Percentiles rank a stretch among this genome's conserved stretches.
Evolutionary conservation across 2,113 vertebrate genomes (phyloP).

Genomic region (Martes martes): DNA sequence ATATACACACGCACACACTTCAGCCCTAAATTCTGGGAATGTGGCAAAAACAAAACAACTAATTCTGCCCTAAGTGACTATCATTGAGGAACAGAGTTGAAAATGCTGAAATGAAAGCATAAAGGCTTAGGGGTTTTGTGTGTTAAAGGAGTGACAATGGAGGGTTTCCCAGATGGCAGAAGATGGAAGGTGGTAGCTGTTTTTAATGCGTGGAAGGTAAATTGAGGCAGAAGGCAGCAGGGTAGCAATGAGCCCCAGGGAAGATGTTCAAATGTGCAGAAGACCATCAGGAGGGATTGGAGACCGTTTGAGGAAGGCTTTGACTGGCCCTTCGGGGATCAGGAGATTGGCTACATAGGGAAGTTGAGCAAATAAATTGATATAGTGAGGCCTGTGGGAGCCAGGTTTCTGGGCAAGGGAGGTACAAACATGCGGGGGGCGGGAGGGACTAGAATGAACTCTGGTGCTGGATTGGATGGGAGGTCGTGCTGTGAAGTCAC

Average conservation of each 20-base stretch:
- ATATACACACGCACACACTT: background rate
- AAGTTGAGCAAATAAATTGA: background rate
- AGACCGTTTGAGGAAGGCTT: background rate
- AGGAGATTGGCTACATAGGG: background rate
- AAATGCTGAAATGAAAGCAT: background rate
- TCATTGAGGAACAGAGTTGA: background rate
- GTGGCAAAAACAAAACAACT: background rate
- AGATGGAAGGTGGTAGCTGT: background rate
- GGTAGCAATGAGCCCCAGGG: background rate
- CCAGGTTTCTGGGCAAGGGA: background rate
- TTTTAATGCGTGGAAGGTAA: background rate
- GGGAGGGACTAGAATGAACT: too few species aligned
- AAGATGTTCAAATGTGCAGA: background rate
- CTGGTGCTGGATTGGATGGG: background rate
- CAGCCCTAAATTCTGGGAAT: background rate
- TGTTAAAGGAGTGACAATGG: rapidly evolving
- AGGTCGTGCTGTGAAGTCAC: background rate
- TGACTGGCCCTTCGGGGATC: background rate
- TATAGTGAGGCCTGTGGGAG: background rate
- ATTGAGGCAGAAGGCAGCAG: background rate
- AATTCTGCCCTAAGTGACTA: background rate
- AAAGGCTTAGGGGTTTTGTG: background rate
- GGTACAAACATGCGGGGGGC: background rate
- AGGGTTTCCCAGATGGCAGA: background rate
- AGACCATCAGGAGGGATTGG: background rate